Base-by-base conservation (phyloP, 2,888 invertebrate genomes). In the Lasioglossum figueresi region DNA sequence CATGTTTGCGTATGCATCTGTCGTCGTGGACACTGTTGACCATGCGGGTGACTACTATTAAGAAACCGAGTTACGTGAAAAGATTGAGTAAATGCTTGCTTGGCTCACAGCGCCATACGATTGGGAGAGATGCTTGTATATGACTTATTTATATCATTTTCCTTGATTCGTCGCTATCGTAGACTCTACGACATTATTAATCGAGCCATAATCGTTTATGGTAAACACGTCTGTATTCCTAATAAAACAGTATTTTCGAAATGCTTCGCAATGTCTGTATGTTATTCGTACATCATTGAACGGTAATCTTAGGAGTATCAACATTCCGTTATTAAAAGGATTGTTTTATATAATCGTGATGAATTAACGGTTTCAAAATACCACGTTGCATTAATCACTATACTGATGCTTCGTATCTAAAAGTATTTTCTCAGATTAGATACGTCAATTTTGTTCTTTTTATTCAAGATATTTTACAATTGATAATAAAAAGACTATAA, bases 401-500 rank as follows among this genome's bases (percentile, higher is more conserved):
- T 16, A 14, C 5, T 23, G 6, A 31, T 40, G 19, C 5, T 27
- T 43, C 34, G 16, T n/a, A 23, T 19, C 4, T n/a, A n/a, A 52
- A 52, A 52, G 23, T 52, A 48, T 48, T 16, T 43, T 45, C 45
- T 45, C 45, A 5, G 16, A 45, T 45, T 45, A 45, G 72, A 80
- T 31, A 14, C 74, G 75, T 78, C 72, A 80, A 72, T 59, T 34
- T 34, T 43, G 34, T 74, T 75, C 19, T 27, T 43, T 80, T 84
- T 82, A 81, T 77, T 79, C 34, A 37, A 34, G 48, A 75, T 80
- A 82, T 73, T 82, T 85, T 80, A 86, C 76, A 79, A 37, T 82
- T 77, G 82, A 78, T 82, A 59, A 59, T 85, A 85, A 77, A 86
- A 34, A 56, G 52, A 43, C 79, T 79, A 37, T 43, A 77, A 34